Conservation (phyloP, 2,797 vertebrate genomes). For the Megaceryle alcyon region DNA sequence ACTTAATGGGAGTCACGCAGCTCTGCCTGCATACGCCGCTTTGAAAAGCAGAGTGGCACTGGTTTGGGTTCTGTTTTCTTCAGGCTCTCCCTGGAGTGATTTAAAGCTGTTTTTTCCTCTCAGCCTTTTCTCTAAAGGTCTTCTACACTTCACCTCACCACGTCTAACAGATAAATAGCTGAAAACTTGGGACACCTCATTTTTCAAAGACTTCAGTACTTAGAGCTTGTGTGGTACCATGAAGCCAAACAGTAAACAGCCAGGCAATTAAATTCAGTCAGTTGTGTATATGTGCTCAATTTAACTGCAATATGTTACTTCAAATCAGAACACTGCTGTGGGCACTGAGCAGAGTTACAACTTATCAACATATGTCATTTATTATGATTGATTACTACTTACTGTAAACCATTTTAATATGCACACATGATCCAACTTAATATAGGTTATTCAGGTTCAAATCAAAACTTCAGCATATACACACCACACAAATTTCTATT, state of each 20-base stretch:
- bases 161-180: not conserved
- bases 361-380: not conserved
- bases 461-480: not conserved
- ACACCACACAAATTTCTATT: not conserved
- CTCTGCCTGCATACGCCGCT: not conserved
- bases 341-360: not conserved
- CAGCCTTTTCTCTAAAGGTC: slow-evolving; percentile 35
- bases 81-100: slow-evolving; percentile 43
- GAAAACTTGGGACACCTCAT: not conserved
- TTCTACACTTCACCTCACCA: not conserved
- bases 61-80: slow-evolving; percentile 3
- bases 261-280: not conserved
- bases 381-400: slow-evolving; percentile 5
- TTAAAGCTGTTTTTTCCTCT: slow-evolving; percentile 30
- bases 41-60: slow-evolving; percentile 21
- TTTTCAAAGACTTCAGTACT: not conserved
- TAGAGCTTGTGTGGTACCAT: not conserved
- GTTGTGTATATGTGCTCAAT: not conserved
- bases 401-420: slow-evolving; percentile 26
- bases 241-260: not conserved
- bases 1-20: slow-evolving; percentile 63
- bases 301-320: not conserved
- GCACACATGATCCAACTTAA: not conserved
- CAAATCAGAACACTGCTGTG: not conserved
- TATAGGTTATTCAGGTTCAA: not conserved